phyloP scores from a whole-genome alignment of 2,113 vertebrate species.

The Micromys minutus region DNA sequence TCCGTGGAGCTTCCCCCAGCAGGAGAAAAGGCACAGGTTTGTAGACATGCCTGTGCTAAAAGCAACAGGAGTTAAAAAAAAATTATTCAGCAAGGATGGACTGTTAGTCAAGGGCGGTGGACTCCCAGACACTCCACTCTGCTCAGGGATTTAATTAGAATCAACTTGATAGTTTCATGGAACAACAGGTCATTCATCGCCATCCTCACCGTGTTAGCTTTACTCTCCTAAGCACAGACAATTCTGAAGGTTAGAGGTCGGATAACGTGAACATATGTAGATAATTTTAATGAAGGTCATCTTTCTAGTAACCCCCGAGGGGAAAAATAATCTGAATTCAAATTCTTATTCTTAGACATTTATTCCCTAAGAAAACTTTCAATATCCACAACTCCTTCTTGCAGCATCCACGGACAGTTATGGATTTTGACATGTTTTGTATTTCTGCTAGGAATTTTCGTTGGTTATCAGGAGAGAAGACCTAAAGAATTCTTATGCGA shows the following conservation, averaged over 20 bases:
- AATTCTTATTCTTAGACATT: slow-evolving; percentile 26
- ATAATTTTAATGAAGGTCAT: neutral
- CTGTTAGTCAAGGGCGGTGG: neutral
- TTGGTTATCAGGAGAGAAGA: neutral
- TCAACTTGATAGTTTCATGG: neutral
- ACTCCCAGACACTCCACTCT: neutral
- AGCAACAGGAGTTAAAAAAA: neutral
- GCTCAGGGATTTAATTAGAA: slow-evolving; percentile 39
- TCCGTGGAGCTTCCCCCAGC: slow-evolving; percentile 3
- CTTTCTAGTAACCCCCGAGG: neutral
- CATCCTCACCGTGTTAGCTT: neutral
- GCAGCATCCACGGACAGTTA: neutral
- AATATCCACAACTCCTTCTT: neutral
- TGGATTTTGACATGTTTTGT: slow-evolving; percentile 28
- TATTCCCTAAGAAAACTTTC: slow-evolving; percentile 35
- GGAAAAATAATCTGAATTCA: slow-evolving; percentile 25
- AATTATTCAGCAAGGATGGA: neutral
- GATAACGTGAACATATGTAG: neutral
- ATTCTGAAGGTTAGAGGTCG: neutral
- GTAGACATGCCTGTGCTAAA: neutral
- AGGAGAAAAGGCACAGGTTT: slow-evolving; percentile 1
- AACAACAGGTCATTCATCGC: neutral
- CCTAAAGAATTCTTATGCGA: neutral
- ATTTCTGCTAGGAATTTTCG: slow-evolving; percentile 30
- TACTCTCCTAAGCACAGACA: slow-evolving; percentile 10